Evolutionary conservation across 2,888 invertebrate species (phyloP).

Genomic region (Sialis fuliginosa): DNA sequence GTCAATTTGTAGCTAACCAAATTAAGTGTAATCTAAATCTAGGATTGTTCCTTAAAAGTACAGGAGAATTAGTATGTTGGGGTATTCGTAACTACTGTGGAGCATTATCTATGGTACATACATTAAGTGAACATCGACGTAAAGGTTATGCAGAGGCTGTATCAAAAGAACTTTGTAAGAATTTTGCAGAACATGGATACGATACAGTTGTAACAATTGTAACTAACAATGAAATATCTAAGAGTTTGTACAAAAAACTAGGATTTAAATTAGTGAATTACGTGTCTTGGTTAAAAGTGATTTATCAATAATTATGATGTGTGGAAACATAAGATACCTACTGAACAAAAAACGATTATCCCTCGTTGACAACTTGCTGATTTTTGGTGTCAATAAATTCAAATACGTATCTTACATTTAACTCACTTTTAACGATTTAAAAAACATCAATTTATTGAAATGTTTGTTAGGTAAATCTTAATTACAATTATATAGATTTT

Average conservation of each 20-base stretch:
- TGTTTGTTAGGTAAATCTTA: no score
- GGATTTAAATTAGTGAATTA: slow-evolving; percentile 5
- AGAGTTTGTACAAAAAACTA: slow-evolving; percentile 11
- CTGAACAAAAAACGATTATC: no score
- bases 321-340: no score
- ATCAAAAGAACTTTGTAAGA: slow-evolving; percentile 12
- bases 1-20: slow-evolving; percentile 11
- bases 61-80: slow-evolving; percentile 15
- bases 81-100: slow-evolving; percentile 13
- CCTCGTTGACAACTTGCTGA: no score
- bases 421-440: no score
- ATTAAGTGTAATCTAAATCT: slow-evolving; percentile 13
- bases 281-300: neutral
- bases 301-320: no score
- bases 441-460: no score
- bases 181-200: slow-evolving; percentile 12
- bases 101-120: slow-evolving; percentile 15
- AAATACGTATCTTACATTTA: no score
- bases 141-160: slow-evolving; percentile 16
- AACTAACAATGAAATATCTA: slow-evolving; percentile 12
- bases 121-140: slow-evolving; percentile 12
- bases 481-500: no score
- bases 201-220: slow-evolving; percentile 12
- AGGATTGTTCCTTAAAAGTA: slow-evolving; percentile 14
- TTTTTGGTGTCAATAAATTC: no score